Base-by-base conservation (phyloP, 1,140 invertebrate species). In the Rhagoletis zephyria region DNA sequence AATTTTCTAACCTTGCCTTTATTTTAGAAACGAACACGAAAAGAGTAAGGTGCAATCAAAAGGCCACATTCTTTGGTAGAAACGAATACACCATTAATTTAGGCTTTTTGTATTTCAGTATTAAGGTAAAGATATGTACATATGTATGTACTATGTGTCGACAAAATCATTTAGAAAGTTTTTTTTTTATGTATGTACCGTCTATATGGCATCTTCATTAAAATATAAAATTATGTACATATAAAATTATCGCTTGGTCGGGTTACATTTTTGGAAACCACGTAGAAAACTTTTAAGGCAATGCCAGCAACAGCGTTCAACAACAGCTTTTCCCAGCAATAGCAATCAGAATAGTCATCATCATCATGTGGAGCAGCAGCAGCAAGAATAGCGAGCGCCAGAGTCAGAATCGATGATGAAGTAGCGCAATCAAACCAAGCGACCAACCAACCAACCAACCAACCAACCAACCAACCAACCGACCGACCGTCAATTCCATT, bases 281-380 rank as follows among this genome's bases (percentile, higher is more conserved):
- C 67, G 67, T 48, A 74, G 67, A 74, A 14, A 74, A 74, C 67
- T 74, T 74, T 74, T 74, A 74, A n/a, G 67, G 67, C 67, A 74
- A 74, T 45, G 1, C 12, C 67, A 74, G 45, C 42, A 70, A 10
- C 67, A 45, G 16, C 67, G n/a, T 19, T 65, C 64, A 65, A 65
- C 10, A 9, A 30, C 5, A 6, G 4, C 65, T 4, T 6, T 16
- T 4, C 9, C 40, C 67, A 16, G 45, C 42, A 14, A 16, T 16
- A n/a, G 67, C 67, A 45, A 48, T 74, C 42, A 48, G 67, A 45
- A 48, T 10, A 74, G 45, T 45, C 67, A 48, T 48, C 67, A 45
- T 74, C 42, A 74, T 12, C 67, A 74, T 74, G 14, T 7, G 51
- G 16, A 70, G 67, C 5, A 16, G 67, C 67, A 45, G 12, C 30